These are phyloP conservation scores for Lithophane semibrunnea DNA, from an alignment of 2,888 invertebrate species.

Conservation along the genomic window DNA sequence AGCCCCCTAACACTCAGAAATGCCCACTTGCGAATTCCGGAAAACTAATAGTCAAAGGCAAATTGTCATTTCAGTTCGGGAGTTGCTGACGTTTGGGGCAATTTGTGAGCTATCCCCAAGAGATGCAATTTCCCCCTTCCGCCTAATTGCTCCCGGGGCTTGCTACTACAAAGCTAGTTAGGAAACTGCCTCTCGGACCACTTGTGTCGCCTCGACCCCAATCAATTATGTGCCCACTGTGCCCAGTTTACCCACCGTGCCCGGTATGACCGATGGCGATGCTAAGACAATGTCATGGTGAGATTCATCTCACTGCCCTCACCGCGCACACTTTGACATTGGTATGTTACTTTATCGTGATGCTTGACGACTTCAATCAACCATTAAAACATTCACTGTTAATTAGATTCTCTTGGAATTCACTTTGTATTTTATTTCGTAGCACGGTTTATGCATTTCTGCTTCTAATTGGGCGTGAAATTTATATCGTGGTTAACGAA, in stretches of 20 bases:
- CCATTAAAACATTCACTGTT: conserved; percentile 38
- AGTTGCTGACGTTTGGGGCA: conserved; percentile 82
- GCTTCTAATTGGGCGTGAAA: conserved; percentile 32
- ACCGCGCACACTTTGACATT: conserved; percentile 22
- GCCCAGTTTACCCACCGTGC: conserved; percentile 57
- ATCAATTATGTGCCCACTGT: conserved; percentile 74
- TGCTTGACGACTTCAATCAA: conserved; percentile 32
- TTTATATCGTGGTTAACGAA: conserved; percentile 6
- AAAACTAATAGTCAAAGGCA: conserved; percentile 73
- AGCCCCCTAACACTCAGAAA: conserved; percentile 43
- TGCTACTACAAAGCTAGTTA: conserved; percentile 78
- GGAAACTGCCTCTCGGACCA: conserved; percentile 72
- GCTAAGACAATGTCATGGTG: conserved; percentile 47
- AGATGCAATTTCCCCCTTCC: conserved; percentile 86
- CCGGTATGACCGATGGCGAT: conserved; percentile 62
- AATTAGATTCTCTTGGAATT: conserved; percentile 48
- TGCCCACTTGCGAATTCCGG: conserved; percentile 53
- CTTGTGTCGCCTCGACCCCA: conserved; percentile 73
- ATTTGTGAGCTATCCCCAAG: conserved; percentile 86
- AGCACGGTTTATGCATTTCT: conserved; percentile 33
- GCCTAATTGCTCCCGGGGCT: conserved; percentile 83
- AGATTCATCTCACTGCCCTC: conserved; percentile 18
- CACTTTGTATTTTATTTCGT: conserved; percentile 25
- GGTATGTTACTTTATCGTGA: conserved; percentile 23
- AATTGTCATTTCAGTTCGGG: conserved; percentile 82